Conservation (phyloP, 2,797 vertebrate species). For the Lophotriccus pileatus region DNA sequence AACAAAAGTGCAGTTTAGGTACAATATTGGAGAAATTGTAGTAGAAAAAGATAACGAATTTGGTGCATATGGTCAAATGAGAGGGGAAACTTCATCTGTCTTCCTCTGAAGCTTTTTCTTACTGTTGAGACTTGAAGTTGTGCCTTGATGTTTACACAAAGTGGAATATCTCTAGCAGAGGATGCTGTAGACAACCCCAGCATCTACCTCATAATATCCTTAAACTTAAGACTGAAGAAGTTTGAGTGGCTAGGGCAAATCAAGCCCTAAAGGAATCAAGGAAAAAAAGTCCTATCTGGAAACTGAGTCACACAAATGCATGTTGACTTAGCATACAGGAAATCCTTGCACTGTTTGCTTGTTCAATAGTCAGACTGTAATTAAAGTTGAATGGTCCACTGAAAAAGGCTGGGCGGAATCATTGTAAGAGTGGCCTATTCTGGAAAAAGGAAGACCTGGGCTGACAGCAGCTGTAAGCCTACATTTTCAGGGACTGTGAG, state of each 20-base stretch:
- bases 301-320: neutral
- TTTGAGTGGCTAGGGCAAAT: neutral
- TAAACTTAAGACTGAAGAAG: neutral
- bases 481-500: neutral
- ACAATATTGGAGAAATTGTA: neutral
- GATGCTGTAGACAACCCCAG: neutral
- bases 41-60: neutral
- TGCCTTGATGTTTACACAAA: neutral
- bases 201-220: neutral
- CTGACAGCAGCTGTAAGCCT: neutral
- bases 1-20: neutral
- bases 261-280: neutral
- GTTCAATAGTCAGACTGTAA: neutral
- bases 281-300: neutral
- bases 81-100: neutral
- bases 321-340: neutral
- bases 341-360: neutral
- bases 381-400: neutral
- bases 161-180: neutral
- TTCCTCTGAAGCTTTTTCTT: neutral
- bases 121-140: neutral
- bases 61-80: neutral
- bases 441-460: neutral
- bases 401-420: neutral
- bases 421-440: neutral